Conservation (phyloP, 2,113 vertebrate species). For the Silurus meridionalis region DNA sequence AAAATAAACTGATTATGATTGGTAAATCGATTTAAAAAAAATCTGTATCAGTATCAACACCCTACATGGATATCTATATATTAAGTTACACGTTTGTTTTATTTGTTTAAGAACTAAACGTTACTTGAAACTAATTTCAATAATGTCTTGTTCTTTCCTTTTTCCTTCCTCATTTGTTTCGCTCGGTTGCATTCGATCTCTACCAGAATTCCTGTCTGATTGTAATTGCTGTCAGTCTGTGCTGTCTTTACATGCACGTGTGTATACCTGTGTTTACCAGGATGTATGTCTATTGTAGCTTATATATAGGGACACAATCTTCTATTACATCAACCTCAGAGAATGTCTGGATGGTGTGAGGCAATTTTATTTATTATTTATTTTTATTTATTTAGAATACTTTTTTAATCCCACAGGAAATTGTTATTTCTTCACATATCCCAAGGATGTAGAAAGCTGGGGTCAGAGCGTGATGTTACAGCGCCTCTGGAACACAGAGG, state of each 20-base stretch:
- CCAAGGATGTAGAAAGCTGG: too few species aligned
- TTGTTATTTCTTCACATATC: too few species aligned
- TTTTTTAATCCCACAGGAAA: too few species aligned
- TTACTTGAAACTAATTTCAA: neutral
- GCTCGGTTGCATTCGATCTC: conserved; percentile 22
- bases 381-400: too few species aligned
- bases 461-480: too few species aligned
- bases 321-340: neutral
- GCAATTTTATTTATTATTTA: neutral
- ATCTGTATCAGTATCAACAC: neutral
- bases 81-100: neutral
- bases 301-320: conserved; percentile 7
- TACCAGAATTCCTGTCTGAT: conserved; percentile 39
- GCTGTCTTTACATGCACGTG: conserved; percentile 11
- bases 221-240: conserved; percentile 39
- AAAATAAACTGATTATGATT: neutral
- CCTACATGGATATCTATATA: neutral
- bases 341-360: neutral
- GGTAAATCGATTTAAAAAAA: neutral
- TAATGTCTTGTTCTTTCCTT: conserved; percentile 4
- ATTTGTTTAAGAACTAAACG: neutral
- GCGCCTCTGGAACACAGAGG: too few species aligned
- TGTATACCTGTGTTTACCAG: conserved; percentile 4
- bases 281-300: neutral
- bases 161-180: conserved; percentile 8